phyloP scores from a whole-genome alignment of 1,140 invertebrate species.

The Catajapyx aquilonaris region DNA sequence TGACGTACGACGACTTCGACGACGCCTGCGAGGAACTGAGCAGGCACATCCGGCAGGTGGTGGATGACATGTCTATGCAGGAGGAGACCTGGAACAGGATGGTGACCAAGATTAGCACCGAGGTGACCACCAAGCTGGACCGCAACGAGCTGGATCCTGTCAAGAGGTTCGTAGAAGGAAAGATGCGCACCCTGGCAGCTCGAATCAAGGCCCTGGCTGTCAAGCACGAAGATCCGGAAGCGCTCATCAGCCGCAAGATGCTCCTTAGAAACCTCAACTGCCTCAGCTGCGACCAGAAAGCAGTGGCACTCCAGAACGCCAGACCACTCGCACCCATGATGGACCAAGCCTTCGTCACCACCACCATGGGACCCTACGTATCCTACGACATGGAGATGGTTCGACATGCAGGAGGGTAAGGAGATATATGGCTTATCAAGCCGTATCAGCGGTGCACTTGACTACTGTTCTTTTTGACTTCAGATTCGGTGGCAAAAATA shows the following conservation, averaged over 20 bases:
- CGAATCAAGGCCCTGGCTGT: neutral
- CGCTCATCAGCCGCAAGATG: neutral
- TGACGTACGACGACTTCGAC: neutral
- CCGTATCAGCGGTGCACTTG: too few relatives aligned
- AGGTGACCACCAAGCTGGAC: neutral
- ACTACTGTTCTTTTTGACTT: too few relatives aligned
- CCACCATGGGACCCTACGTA: neutral
- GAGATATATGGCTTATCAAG: too few relatives aligned
- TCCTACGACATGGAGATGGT: neutral
- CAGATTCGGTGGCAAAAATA: too few relatives aligned
- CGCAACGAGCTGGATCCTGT: neutral
- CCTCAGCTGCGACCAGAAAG: neutral
- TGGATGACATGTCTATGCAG: neutral
- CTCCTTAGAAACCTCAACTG: neutral
- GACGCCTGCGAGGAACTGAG: neutral
- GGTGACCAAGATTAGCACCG: neutral
- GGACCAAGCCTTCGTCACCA: neutral
- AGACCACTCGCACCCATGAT: neutral
- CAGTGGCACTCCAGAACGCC: neutral
- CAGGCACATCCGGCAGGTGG: neutral
- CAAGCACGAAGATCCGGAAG: neutral
- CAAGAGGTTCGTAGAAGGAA: neutral
- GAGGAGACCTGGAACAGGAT: neutral
- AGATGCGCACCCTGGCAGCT: neutral
- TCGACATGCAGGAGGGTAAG: too few relatives aligned